Evolutionary conservation across 2,113 vertebrate genomes (phyloP), one percentile per base, ranked within the genome.

Genomic region (Triplophysa rosa): DNA sequence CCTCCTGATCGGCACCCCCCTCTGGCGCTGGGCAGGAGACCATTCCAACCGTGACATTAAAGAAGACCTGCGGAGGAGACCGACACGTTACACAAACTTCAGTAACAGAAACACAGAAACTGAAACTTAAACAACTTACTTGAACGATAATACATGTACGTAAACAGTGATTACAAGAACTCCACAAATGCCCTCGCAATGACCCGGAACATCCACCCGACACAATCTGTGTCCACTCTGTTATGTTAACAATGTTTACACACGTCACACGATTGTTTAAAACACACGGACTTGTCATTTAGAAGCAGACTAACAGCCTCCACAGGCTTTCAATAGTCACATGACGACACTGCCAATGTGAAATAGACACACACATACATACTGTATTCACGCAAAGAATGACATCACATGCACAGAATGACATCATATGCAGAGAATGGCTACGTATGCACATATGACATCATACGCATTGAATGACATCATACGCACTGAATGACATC

Each of bases 1-100:
- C 91, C 78, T 93, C 93, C 85, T 92, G 69, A 40, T 67, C 40
- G 12, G 3, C 93, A 26, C 92, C 75, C 3, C 86, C 82, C 62
- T 80, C 56, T 33, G 93, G 90, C 62, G 81, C 56, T 33, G 93
- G 90, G 80, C 95, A 99, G 65, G 86, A 91, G 82, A 80, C 91
- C 93, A 96, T 94, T 78, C 92, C 92, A 72, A 98, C 56, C 0
- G 96, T 95, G 83, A 99, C 85, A 62, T 96, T 98, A 86, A 99
- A 98, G 88, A 94, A 92, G 62, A 95, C 96, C 98, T 96, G 79
- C 1, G 37, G 13, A 21, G 80, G 54, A 82, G 70, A 19, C 78
- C 80, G 87, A 74, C 16, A 23, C 1, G 66, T 58, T n/a, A 2
- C 68, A 62, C 12, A 74, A 24, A 68, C 0, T 24, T 26, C 67